Evolutionary conservation across 2,888 invertebrate genomes (phyloP).

Genomic region (Aphidoletes aphidimyza): DNA sequence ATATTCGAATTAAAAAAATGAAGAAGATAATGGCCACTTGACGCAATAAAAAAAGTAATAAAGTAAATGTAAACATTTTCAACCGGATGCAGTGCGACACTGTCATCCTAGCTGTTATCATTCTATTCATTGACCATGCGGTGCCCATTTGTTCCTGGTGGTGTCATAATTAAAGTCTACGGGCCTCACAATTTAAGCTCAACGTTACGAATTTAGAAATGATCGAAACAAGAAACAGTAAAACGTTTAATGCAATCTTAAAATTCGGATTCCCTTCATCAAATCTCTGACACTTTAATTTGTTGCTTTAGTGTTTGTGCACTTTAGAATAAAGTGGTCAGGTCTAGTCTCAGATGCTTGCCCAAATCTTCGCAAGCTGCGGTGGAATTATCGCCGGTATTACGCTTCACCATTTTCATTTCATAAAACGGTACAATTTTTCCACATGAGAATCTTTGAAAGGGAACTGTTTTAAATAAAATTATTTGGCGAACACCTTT

Average conservation of each 20-base stretch:
- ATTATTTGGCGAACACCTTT: too few species aligned
- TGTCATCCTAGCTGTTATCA: background rate
- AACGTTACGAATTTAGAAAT: background rate
- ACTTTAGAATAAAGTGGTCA: too few species aligned
- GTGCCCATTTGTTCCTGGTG: background rate
- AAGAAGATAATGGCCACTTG: background rate
- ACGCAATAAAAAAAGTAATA: background rate
- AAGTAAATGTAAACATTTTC: background rate
- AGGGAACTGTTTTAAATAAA: background rate
- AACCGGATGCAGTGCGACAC: slow-evolving; percentile 26
- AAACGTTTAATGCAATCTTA: background rate
- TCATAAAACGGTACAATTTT: background rate
- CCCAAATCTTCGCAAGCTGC: background rate
- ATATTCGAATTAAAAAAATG: background rate
- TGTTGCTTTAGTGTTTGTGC: too few species aligned
- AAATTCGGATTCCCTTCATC: too few species aligned
- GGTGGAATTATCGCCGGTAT: background rate
- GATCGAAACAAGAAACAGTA: background rate
- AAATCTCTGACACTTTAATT: background rate
- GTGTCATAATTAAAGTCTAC: background rate
- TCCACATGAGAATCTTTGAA: background rate
- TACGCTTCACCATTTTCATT: background rate
- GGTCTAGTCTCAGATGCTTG: background rate
- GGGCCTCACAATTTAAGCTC: background rate
- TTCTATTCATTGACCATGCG: background rate